phyloP scores from a whole-genome alignment of 2,113 vertebrate genomes.

The Solea solea region DNA sequence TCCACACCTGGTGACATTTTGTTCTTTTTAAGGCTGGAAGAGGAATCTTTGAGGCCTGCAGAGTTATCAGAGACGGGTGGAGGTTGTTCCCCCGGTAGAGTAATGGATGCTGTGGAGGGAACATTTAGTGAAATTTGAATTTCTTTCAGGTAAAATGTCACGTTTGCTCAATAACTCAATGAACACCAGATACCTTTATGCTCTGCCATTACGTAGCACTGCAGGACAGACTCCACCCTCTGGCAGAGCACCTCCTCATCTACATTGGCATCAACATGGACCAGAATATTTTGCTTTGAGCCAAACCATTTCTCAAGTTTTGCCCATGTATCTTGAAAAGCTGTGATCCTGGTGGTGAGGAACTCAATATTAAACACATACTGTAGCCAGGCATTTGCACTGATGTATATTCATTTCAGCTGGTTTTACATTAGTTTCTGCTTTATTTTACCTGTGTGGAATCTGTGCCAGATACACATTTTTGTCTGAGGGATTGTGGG shows the following conservation, averaged over 20 bases:
- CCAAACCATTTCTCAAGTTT: constrained; percentile 89
- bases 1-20: not conserved
- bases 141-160: not conserved
- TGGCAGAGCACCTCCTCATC: constrained; percentile 77
- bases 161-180: not conserved
- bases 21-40: constrained; percentile 1
- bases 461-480: constrained; percentile 64
- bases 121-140: not conserved
- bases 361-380: not conserved
- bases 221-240: constrained; percentile 82
- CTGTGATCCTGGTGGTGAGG: constrained; percentile 78
- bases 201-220: constrained; percentile 61
- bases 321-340: constrained; percentile 88
- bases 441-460: constrained; percentile 68
- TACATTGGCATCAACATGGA: constrained; percentile 84
- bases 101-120: constrained; percentile 5
- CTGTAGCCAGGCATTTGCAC: not conserved
- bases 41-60: not conserved
- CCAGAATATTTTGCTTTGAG: constrained; percentile 82
- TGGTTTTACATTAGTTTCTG: not conserved
- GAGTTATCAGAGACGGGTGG: not conserved
- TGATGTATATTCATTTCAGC: not conserved
- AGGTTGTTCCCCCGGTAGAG: constrained; percentile 5
- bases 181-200: constrained; percentile 77
- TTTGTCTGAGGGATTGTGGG: constrained; percentile 48